A percentile compares a stretch with the other conserved stretches of the same genome.
These are phyloP conservation scores for Ceyx melanurus DNA, from an alignment of 2,113 vertebrate genomes.

Conservation along the genomic window DNA sequence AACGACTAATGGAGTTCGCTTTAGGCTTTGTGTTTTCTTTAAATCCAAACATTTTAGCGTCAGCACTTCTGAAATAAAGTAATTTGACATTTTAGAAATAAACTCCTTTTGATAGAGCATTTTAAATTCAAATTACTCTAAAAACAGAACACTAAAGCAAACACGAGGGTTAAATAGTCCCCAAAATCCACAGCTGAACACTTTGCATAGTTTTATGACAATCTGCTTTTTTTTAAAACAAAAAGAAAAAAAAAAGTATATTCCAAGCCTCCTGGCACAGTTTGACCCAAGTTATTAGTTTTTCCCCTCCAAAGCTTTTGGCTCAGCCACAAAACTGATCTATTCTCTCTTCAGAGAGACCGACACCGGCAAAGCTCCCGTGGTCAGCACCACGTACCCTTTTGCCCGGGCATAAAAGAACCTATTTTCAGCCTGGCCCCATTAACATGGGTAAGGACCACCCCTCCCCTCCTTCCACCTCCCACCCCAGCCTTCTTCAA, in stretches of 20 bases:
- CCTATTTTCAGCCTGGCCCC: constrained; percentile 63
- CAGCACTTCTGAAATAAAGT: constrained; percentile 37
- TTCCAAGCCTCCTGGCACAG: background rate
- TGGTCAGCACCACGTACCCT: constrained; percentile 44
- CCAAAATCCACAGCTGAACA: constrained; percentile 5
- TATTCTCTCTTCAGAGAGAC: constrained; percentile 2
- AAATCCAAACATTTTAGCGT: constrained; percentile 18
- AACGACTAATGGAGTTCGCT: background rate
- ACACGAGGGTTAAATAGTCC: constrained; percentile 46
- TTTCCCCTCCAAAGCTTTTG: constrained; percentile 35
- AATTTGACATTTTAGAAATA: constrained; percentile 46
- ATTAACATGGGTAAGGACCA: constrained; percentile 40
- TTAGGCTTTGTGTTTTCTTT: background rate
- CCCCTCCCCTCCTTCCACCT: background rate
- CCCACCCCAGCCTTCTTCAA: constrained; percentile 54
- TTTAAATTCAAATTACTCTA: constrained; percentile 58
- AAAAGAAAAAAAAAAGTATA: background rate
- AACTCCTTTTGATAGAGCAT: constrained; percentile 54
- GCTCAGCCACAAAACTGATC: constrained; percentile 7
- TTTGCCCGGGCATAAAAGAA: constrained; percentile 60
- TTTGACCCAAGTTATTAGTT: constrained; percentile 1
- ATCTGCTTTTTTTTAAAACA: background rate
- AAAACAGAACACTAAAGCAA: constrained; percentile 48
- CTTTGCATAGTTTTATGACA: constrained; percentile 32
- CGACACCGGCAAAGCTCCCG: background rate